Evolutionary conservation across 1,140 invertebrate genomes (phyloP).

Genomic region (Bombus huntii): DNA sequence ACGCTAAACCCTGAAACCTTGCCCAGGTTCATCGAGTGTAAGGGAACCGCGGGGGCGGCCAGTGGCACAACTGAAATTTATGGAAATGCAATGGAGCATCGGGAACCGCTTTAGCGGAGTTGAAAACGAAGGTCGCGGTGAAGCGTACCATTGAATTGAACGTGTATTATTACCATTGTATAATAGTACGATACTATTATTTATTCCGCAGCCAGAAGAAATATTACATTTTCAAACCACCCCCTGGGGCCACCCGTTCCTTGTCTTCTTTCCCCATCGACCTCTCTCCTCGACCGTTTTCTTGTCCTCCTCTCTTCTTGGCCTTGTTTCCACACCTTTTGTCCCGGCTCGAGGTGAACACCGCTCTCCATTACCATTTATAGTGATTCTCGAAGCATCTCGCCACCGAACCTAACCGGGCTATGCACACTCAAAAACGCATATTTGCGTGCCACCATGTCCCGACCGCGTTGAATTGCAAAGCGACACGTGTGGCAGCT

Average conservation of each 20-base stretch:
- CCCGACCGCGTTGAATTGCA: constrained; percentile 44
- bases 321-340: constrained; percentile 35
- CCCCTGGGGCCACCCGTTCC: constrained; percentile 12
- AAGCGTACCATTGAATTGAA: constrained; percentile 29
- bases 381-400: constrained; percentile 79
- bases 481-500: constrained; percentile 47
- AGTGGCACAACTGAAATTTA: constrained; percentile 15
- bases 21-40: background rate
- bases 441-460: constrained; percentile 39
- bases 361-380: constrained; percentile 80
- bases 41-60: background rate
- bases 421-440: constrained; percentile 65
- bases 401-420: constrained; percentile 53
- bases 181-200: constrained; percentile 68
- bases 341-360: constrained; percentile 56
- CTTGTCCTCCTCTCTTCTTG: background rate
- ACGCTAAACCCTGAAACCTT: background rate
- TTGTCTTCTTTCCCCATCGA: constrained; percentile 42
- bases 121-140: constrained; percentile 10
- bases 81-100: constrained; percentile 20
- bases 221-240: constrained; percentile 78
- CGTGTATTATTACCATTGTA: constrained; percentile 36
- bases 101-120: constrained; percentile 8
- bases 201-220: constrained; percentile 73
- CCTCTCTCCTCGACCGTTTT: background rate